Evolutionary conservation across 2,888 invertebrate species (phyloP), one percentile per base, ranked within the genome.

Genomic region (Saturnia pavonia): DNA sequence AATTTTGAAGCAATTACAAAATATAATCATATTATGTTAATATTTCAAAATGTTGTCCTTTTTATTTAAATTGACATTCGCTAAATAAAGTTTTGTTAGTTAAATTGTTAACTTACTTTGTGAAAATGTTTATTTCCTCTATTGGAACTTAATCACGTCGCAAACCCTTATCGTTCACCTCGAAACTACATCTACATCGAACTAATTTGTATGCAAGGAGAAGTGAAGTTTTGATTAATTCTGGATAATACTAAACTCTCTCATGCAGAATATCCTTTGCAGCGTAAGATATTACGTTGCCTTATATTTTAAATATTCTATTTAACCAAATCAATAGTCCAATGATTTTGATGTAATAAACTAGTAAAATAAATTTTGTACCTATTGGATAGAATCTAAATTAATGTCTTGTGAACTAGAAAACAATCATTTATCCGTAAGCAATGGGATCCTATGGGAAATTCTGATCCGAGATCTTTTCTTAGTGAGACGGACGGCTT

Each of bases 171-270:
- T 80, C 82, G 73, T 75, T 78, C 75, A 79, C 69, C 74, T 74
- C 57, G 76, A 78, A 84, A 78, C 77, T 76, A 75, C 72, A 75
- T 74, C 76, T 77, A 75, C 77, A 82, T 78, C 75, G 71, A 77
- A 79, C 82, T 85, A 85, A 88, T 88, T 88, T 83, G 84, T 86
- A 88, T 88, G 83, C 86, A 82, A 82, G 76, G 75, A 80, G 78
- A 76, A 74, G 74, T 77, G 73, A 84, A 88, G 83, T 86, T 86
- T 85, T 80, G 87, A 88, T 87, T 85, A 84, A 87, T 87, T 82
- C 77, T 71, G 78, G 81, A 83, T 85, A 82, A 77, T 77, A 75
- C 74, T 79, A 71, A 81, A 79, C 73, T 75, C 25, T 22, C 8
- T 57, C 57, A 25, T 57, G 57, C 57, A 54, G 54, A 54, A 54